These are phyloP conservation scores for Upupa epops DNA, from an alignment of 2,113 vertebrate species.

Conservation along the genomic window DNA sequence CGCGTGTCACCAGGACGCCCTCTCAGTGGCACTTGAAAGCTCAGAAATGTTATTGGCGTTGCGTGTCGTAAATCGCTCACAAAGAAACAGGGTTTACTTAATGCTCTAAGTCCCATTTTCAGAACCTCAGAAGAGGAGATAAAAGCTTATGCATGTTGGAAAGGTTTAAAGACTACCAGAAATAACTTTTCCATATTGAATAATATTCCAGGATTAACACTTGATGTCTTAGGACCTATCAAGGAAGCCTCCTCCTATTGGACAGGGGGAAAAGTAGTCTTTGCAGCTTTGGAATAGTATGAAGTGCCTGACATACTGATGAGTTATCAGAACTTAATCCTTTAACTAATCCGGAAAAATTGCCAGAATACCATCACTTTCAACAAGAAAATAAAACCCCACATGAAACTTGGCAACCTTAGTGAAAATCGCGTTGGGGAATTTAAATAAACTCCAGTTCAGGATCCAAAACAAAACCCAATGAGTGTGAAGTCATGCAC, in stretches of 20 bases:
- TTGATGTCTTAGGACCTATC: not conserved
- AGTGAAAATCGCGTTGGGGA: not conserved
- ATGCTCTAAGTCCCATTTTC: not conserved
- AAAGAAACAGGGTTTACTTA: not conserved
- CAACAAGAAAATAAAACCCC: constrained; percentile 1
- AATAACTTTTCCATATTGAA: constrained; percentile 7
- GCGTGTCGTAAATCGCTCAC: not conserved
- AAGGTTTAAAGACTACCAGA: constrained; percentile 2
- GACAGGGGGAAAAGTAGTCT: not conserved
- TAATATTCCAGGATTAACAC: constrained; percentile 15
- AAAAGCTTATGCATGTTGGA: constrained; percentile 22
- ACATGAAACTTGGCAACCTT: constrained; percentile 30
- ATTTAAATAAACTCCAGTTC: constrained; percentile 22
- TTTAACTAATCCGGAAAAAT: not conserved
- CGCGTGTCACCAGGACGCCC: not conserved
- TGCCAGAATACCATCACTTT: constrained; percentile 24
- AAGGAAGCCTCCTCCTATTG: not conserved
- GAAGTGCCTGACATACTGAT: not conserved
- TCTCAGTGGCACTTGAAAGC: not conserved
- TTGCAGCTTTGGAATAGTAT: not conserved
- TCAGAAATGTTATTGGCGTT: not conserved
- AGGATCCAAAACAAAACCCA: constrained; percentile 19
- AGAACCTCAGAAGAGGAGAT: not conserved
- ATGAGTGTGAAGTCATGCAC: constrained; percentile 1
- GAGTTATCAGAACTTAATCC: constrained; percentile 43